Conservation (phyloP, 1,140 invertebrate species). For the Paralvinella palmiformis region DNA sequence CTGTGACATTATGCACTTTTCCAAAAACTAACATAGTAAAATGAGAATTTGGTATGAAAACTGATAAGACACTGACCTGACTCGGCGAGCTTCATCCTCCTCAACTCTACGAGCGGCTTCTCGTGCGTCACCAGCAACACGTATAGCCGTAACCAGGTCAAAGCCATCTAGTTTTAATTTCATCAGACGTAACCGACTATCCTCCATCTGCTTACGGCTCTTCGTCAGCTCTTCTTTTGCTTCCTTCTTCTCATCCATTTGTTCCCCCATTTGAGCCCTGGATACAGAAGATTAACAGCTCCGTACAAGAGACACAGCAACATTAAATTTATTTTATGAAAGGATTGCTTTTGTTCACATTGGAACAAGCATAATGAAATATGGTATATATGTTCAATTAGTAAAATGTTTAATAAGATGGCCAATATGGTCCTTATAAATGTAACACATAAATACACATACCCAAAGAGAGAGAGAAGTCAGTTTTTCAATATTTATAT, state of each 20-base stretch:
- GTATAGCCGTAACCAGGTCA: constrained; percentile 48
- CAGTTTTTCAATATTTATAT: too few relatives aligned
- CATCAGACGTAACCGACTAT: constrained; percentile 40
- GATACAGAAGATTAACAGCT: constrained; percentile 13
- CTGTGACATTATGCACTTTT: not conserved
- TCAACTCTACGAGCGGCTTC: constrained; percentile 41
- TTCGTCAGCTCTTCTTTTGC: constrained; percentile 47
- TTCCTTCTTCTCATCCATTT: constrained; percentile 39
- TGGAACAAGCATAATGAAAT: not conserved
- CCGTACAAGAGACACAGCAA: not conserved
- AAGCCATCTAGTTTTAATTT: constrained; percentile 47
- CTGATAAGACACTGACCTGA: constrained; percentile 25
- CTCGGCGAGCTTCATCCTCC: constrained; percentile 43
- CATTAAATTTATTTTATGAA: not conserved
- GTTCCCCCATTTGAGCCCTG: constrained; percentile 42
- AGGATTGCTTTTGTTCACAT: constrained; percentile 7
- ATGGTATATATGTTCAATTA: not conserved
- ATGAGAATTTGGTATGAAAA: not conserved
- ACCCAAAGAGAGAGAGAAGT: too few relatives aligned
- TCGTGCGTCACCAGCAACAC: constrained; percentile 47
- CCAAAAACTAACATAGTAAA: not conserved
- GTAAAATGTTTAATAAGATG: not conserved
- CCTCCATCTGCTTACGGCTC: constrained; percentile 47
- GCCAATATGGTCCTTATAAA: not conserved
- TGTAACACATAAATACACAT: not conserved